Conservation (phyloP, 2,888 invertebrate species). For the Eudasyphora cyanicolor region DNA sequence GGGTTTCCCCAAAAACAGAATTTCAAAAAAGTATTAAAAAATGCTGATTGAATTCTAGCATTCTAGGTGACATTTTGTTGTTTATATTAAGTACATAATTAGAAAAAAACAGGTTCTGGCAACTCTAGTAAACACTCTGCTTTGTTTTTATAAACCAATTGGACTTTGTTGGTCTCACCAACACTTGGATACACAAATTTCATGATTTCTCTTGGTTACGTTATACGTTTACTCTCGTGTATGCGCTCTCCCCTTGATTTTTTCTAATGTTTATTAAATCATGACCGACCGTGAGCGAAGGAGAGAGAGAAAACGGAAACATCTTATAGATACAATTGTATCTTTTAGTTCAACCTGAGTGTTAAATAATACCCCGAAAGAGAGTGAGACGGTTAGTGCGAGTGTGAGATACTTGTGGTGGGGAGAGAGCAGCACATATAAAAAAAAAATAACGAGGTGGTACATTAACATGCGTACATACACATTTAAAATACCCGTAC, state of each 20-base stretch:
- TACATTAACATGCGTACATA: neutral
- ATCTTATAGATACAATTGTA: constrained; percentile 50
- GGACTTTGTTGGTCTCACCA: neutral
- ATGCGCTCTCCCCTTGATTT: constrained; percentile 9
- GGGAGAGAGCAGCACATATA: neutral
- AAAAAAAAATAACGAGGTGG: neutral
- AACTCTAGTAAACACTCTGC: no score
- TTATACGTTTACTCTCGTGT: neutral
- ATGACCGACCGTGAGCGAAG: neutral
- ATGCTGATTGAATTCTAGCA: no score
- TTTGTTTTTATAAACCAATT: neutral
- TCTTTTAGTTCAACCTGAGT: constrained; percentile 23
- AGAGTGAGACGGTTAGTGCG: no score
- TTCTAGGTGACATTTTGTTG: no score
- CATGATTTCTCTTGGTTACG: neutral
- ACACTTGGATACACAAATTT: neutral
- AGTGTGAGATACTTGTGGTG: neutral
- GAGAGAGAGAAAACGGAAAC: neutral
- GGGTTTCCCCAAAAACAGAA: no score
- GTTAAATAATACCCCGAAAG: neutral
- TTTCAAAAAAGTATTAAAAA: no score
- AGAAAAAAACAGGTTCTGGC: no score
- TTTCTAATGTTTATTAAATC: constrained; percentile 4
- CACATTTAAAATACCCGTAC: constrained; percentile 23
- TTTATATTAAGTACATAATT: no score